Percentiles rank a stretch among this genome's conserved stretches.
These are phyloP conservation scores for Melanostigma gelatinosum DNA, from an alignment of 2,113 vertebrate genomes.

Conservation along the genomic window DNA sequence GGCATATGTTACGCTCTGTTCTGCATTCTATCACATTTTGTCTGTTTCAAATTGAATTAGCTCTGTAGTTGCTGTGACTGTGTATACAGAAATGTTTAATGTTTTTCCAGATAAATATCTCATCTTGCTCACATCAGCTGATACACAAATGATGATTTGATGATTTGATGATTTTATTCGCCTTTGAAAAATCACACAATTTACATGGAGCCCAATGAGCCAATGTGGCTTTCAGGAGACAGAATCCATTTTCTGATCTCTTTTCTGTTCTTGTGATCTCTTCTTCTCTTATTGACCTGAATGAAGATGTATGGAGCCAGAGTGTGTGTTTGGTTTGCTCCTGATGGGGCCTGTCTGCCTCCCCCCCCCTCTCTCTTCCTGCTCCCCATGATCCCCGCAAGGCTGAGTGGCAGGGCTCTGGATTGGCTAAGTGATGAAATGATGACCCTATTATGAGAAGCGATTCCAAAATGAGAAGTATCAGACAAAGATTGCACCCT, in stretches of 20 bases:
- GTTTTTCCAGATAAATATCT: not conserved
- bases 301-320: constrained; percentile 73
- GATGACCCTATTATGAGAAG: constrained; percentile 98
- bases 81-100: not conserved
- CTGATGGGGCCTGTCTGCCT: constrained; percentile 65
- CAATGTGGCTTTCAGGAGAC: constrained; percentile 30
- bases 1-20: not conserved
- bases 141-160: constrained; percentile 17
- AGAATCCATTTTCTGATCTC: constrained; percentile 54
- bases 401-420: constrained; percentile 86
- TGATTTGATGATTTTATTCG: constrained; percentile 13
- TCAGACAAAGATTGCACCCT: constrained; percentile 91
- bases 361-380: not conserved
- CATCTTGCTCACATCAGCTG: not conserved
- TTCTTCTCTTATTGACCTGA: constrained; percentile 68
- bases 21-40: not conserved
- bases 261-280: constrained; percentile 50
- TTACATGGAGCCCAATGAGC: constrained; percentile 27
- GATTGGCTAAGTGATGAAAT: constrained; percentile 95
- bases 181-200: constrained; percentile 22
- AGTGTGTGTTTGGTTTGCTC: constrained; percentile 49
- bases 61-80: not conserved
- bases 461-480: constrained; percentile 94
- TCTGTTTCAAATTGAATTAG: not conserved
- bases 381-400: constrained; percentile 73